phyloP scores from a whole-genome alignment of 1,140 invertebrate genomes.

The Aporrectodea caliginosa region DNA sequence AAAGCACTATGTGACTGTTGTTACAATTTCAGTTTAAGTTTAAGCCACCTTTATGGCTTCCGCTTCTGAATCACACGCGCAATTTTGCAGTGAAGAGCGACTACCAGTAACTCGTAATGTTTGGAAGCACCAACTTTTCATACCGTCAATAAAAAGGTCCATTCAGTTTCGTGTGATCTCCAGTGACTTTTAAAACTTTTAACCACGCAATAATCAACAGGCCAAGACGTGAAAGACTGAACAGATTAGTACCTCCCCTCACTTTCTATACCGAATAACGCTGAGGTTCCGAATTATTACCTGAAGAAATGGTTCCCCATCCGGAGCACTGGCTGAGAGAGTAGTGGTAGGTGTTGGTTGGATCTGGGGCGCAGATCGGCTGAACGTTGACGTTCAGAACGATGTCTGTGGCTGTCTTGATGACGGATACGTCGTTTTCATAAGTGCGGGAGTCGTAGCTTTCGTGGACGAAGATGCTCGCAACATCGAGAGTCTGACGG shows the following conservation, averaged over 20 bases:
- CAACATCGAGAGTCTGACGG: neutral
- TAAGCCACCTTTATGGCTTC: too few species aligned
- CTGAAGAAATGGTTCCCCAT: conserved; percentile 14
- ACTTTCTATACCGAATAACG: too few species aligned
- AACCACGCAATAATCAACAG: neutral
- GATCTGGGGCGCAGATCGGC: conserved; percentile 15
- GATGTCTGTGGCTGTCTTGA: neutral
- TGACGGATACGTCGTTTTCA: neutral
- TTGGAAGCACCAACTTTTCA: too few species aligned
- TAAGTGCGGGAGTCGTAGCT: neutral
- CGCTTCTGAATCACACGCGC: too few species aligned
- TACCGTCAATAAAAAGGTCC: neutral
- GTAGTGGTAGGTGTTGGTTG: neutral
- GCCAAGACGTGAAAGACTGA: neutral
- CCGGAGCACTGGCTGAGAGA: neutral
- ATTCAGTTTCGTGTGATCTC: neutral
- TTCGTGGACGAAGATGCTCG: neutral
- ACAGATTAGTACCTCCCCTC: too few species aligned
- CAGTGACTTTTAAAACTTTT: neutral
- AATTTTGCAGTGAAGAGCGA: too few species aligned
- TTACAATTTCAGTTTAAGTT: too few species aligned
- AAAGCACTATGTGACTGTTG: too few species aligned
- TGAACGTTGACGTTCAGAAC: conserved; percentile 2
- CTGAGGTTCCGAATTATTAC: too few species aligned
- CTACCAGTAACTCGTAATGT: neutral